Conservation (phyloP, 2,797 vertebrate genomes). For the Schizopygopsis malacanthus region DNA sequence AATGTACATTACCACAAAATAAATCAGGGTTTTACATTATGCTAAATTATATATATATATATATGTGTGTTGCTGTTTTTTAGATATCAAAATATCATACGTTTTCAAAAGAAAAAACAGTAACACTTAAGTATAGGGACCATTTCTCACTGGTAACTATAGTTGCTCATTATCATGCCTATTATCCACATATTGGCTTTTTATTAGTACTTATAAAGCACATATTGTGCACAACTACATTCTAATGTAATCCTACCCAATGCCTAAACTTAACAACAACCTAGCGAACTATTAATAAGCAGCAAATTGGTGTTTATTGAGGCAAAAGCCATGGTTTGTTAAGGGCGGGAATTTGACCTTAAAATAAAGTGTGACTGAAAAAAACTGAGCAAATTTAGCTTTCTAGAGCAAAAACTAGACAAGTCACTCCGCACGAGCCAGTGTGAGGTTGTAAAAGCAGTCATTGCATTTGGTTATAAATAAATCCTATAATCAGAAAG, state of each 20-base stretch:
- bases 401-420: slow-evolving; percentile 4
- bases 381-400: not conserved
- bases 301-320: not conserved
- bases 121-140: no score
- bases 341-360: not conserved
- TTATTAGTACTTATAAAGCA: not conserved
- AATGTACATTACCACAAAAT: not conserved
- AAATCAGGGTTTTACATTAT: slow-evolving; percentile 10
- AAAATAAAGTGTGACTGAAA: not conserved
- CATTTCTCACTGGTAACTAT: no score
- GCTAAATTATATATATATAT: not conserved
- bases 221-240: not conserved
- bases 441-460: slow-evolving; percentile 55
- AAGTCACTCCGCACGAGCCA: slow-evolving; percentile 26
- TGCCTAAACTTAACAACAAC: not conserved
- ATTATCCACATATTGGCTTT: not conserved
- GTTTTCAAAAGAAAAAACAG: not conserved
- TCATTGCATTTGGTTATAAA: slow-evolving; percentile 75
- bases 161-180: not conserved
- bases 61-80: no score
- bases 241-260: not conserved
- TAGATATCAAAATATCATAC: no score
- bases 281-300: not conserved
- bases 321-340: not conserved
- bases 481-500: slow-evolving; percentile 76